These are phyloP conservation scores for Glaucidium brasilianum DNA, from an alignment of 2,113 vertebrate genomes.

Conservation along the genomic window DNA sequence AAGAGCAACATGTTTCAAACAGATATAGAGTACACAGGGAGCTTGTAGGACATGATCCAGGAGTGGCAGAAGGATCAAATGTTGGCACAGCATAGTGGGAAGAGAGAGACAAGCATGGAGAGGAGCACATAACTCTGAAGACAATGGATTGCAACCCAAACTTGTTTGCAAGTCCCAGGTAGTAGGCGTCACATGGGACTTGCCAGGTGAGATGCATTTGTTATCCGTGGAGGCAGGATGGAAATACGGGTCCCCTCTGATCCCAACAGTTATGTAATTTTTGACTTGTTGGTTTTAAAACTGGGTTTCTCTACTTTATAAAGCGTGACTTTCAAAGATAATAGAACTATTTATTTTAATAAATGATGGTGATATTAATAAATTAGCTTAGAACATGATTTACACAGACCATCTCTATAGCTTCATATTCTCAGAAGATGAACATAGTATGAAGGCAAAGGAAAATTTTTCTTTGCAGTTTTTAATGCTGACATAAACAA, in stretches of 20 bases:
- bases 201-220: not conserved
- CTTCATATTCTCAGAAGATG: not conserved
- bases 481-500: not conserved
- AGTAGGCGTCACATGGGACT: not conserved
- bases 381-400: not conserved
- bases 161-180: not conserved
- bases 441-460: not conserved
- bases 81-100: not conserved
- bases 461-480: not conserved
- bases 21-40: rapidly evolving
- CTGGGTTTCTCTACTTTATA: not conserved
- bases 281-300: not conserved
- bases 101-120: not conserved
- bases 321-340: not conserved
- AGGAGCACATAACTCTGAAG: not conserved
- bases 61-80: not conserved
- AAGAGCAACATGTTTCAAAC: not conserved
- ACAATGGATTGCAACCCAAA: not conserved
- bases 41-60: rapidly evolving
- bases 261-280: not conserved
- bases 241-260: not conserved
- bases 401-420: not conserved
- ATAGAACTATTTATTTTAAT: not conserved
- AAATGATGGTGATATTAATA: not conserved
- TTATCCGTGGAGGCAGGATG: not conserved